Evolutionary conservation across 1,140 invertebrate genomes (phyloP), one percentile per base, ranked within the genome.

Genomic region (Bombus pyrosoma): DNA sequence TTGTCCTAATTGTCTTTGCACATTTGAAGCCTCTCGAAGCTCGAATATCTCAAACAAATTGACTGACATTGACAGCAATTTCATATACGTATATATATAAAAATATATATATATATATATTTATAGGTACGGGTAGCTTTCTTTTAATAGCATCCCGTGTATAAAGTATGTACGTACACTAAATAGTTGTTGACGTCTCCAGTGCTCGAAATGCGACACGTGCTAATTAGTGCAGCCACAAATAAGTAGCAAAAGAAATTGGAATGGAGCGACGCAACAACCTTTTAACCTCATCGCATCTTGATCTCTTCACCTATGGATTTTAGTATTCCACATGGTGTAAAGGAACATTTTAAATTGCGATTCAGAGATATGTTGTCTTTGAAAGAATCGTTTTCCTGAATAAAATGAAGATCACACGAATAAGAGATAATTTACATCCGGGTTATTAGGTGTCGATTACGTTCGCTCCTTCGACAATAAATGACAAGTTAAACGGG

Each of bases 391-490:
- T 28, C 10, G 12, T 12, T 62, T n/a, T 28, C 28, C 28, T 62
- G 10, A 62, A 62, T 62, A 37, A 75, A 41, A 74, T 8, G 34
- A n/a, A n/a, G 41, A 28, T 43, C 25, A 25, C 15, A 25, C 39
- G 32, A 66, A 12, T 9, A 34, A 41, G 39, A 10, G 12, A 5
- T 22, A 41, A 59, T 37, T 34, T 22, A 22, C 22, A 47, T 86
- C 28, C 12, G 22, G 68, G 71, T 64, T 47, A 32, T 59, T 25
- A 32, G 76, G 74, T 59, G 66, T n/a, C 77, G 71, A 78, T 90
- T 90, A 86, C 89, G 75, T 85, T 43, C 86, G 86, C 83, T 90
- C 89, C 89, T 89, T 89, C 79, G 88, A 89, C 88, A 87, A 89
- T 85, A 75, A 88, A 41, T 41, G 85, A 75, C 81, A 73, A 77